Base-by-base conservation (phyloP, 2,888 invertebrate genomes). In the Caenorhabditis macrosperma region DNA sequence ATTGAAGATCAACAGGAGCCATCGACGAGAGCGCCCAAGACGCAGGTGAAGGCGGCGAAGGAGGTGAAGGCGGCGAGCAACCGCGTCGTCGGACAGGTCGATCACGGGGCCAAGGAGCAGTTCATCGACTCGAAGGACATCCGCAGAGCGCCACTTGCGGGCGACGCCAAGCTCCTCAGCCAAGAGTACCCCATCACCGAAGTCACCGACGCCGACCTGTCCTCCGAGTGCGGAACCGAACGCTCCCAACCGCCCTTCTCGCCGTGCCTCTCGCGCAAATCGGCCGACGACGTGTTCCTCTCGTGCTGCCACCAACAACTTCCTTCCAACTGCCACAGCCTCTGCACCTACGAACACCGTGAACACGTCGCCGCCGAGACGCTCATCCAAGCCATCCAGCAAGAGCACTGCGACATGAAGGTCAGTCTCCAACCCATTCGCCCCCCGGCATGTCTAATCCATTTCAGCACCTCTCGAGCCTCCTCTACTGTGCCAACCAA, bases 401-500 rank as follows among this genome's bases (percentile, higher is more conserved):
- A 85, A 33, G 85, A 86, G 41, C 75, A 78, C 26, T 85, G 85
- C 48, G 83, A 85, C 41, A 75, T 85, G 72, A 82, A 85, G 79
- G 82, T 82, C 6, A 63, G 67, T 17, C 3, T 17, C 9, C 24
- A 9, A 1, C 33, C n/a, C 2, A 26, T 30, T 1, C 0, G 10
- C 30, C 15, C 4, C 15, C 20, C 17, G 1, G 5, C 28, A 10
- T 7, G 4, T n/a, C n/a, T 38, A 1, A 48, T 22, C 28, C 28
- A 1, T 67, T 82, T 46, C 82, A 82, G 78, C 78, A 86, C 64
- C 71, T 89, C 48, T 82, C 84, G 20, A 81, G 71, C 33, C 75
- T 89, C 28, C 85, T 89, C 57, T 89, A 88, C 80, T 89, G 89
- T 50, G 89, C 89, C 68, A 86, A 87, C 54, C 89, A 89, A 66